These are phyloP conservation scores for Enteromius paludinosus DNA, from an alignment of 2,797 vertebrate species.

Conservation along the genomic window DNA sequence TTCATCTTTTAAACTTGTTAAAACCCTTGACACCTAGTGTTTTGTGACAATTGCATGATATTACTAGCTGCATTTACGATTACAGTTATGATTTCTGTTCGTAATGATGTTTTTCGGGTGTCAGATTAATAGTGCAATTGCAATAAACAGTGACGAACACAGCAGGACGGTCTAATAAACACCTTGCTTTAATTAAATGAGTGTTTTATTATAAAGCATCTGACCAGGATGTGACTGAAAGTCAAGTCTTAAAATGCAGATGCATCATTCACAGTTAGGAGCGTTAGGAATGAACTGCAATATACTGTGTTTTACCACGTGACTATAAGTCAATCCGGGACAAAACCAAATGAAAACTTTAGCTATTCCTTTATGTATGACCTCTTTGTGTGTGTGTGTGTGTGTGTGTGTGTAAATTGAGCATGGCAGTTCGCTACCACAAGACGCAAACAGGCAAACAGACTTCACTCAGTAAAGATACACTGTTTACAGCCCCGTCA, in stretches of 20 bases:
- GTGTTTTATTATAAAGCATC: neutral
- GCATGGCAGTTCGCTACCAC: constrained; percentile 25
- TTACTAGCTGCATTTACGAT: neutral
- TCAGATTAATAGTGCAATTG: neutral
- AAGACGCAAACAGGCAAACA: constrained; percentile 53
- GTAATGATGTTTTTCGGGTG: neutral
- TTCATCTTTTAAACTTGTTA: neutral
- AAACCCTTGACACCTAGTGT: neutral
- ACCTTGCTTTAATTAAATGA: neutral
- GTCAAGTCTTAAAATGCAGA: neutral
- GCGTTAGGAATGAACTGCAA: neutral
- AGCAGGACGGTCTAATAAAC: neutral
- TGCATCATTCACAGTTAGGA: neutral
- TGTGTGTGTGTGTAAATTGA: constrained; percentile 34
- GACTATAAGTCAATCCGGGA: neutral
- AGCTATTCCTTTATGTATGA: neutral
- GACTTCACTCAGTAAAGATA: constrained; percentile 42
- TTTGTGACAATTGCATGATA: neutral
- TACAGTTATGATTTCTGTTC: neutral
- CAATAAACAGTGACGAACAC: neutral
- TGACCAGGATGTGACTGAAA: neutral
- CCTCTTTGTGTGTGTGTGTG: neutral
- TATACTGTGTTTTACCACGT: neutral
- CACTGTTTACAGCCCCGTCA: constrained; percentile 24
- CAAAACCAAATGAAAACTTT: constrained; percentile 3